These are phyloP conservation scores for Drosophila albomicans DNA, from an alignment of 1,140 invertebrate species.

Conservation along the genomic window DNA sequence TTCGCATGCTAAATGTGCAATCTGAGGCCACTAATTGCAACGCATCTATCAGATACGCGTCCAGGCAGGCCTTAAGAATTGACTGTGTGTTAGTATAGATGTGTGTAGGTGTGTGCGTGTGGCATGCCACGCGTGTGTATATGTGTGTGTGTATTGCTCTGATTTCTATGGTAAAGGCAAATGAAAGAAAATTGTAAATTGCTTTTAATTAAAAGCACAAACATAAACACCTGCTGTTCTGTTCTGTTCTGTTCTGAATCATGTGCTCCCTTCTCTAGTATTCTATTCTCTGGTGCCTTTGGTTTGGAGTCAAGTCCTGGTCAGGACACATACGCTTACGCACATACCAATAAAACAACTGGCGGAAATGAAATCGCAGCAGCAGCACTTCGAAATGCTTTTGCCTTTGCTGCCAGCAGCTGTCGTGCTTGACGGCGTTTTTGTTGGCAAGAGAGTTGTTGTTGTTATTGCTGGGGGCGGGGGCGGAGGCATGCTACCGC, in stretches of 20 bases:
- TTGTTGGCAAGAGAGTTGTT: too few species aligned
- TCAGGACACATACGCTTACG: slow-evolving; percentile 30
- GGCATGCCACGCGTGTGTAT: neutral
- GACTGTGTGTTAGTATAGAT: neutral
- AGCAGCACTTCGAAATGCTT: slow-evolving; percentile 10
- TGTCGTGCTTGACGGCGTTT: slow-evolving; percentile 5
- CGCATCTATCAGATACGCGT: slow-evolving; percentile 69
- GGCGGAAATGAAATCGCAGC: slow-evolving; percentile 75
- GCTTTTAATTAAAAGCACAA: slow-evolving; percentile 83
- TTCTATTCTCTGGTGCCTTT: neutral
- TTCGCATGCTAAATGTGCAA: slow-evolving; percentile 75
- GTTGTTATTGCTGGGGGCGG: too few species aligned
- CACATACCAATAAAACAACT: slow-evolving; percentile 58
- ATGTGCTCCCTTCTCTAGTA: neutral
- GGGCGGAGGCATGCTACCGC: slow-evolving; percentile 2
- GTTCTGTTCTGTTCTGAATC: slow-evolving; percentile 4
- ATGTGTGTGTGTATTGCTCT: slow-evolving; percentile 13
- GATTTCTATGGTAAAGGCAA: slow-evolving; percentile 45
- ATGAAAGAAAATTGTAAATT: slow-evolving; percentile 82
- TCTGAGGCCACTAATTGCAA: slow-evolving; percentile 78
- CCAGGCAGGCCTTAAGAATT: slow-evolving; percentile 21
- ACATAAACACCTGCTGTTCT: slow-evolving; percentile 81
- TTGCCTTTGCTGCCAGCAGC: slow-evolving; percentile 12
- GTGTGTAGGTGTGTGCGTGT: neutral
- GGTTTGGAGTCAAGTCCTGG: slow-evolving; percentile 5